phyloP scores from a whole-genome alignment of 2,797 vertebrate species.

The Odontamblyopus rebecca region DNA sequence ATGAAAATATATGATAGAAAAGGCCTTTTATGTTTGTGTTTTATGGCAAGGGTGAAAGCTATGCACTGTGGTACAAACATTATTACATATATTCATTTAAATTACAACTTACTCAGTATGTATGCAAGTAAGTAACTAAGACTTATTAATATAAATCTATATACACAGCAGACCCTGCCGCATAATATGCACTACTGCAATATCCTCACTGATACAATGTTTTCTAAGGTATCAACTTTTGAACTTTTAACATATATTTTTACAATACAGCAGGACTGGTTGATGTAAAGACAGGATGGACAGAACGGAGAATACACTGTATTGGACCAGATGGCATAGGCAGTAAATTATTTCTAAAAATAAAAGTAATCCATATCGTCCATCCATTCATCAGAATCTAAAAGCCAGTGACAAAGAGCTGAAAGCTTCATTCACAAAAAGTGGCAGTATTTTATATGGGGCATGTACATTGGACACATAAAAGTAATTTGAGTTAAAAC shows the following conservation, averaged over 20 bases:
- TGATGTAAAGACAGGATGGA: conserved; percentile 7
- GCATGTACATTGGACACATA: conserved; percentile 18
- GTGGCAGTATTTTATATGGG: conserved; percentile 2
- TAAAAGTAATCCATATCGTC: conserved; percentile 37
- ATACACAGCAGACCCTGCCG: no score
- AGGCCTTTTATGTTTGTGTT: background rate
- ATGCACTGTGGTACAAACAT: background rate
- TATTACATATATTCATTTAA: background rate
- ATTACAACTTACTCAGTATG: background rate
- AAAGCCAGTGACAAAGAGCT: conserved; percentile 27
- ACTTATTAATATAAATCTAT: no score
- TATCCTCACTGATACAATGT: background rate
- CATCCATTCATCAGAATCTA: conserved; percentile 51
- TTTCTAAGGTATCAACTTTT: no score
- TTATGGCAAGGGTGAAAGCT: background rate
- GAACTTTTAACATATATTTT: no score
- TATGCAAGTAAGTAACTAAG: no score
- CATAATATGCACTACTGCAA: background rate
- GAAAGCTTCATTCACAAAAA: conserved; percentile 33
- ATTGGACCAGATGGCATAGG: conserved; percentile 38
- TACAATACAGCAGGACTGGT: background rate
- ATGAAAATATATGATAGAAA: background rate
- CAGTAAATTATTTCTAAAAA: conserved; percentile 40
- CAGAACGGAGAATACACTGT: conserved; percentile 9
- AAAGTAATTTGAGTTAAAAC: conserved; percentile 40